These are phyloP conservation scores for Dichetophora obliterata DNA, from an alignment of 2,888 invertebrate genomes.

Conservation along the genomic window DNA sequence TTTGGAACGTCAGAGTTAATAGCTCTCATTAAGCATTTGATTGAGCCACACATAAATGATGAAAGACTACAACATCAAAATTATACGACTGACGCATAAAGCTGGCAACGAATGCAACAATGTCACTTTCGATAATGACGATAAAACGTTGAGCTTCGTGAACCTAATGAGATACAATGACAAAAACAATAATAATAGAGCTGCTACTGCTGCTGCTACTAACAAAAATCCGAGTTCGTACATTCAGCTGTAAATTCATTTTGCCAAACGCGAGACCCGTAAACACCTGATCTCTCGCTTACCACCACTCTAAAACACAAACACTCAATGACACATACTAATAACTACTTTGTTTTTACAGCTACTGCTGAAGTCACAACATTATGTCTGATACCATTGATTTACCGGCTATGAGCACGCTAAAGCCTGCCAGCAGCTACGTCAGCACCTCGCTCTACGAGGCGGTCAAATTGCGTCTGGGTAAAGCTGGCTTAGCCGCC, in stretches of 20 bases:
- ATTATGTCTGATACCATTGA: constrained; percentile 33
- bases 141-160: too few relatives aligned
- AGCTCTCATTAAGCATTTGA: too few relatives aligned
- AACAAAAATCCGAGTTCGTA: not conserved
- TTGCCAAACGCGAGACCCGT: not conserved
- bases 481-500: constrained; percentile 70
- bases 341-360: not conserved
- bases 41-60: too few relatives aligned
- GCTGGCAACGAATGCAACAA: too few relatives aligned
- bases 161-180: too few relatives aligned
- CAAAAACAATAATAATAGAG: not conserved
- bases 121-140: too few relatives aligned
- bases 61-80: too few relatives aligned
- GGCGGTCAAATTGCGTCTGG: constrained; percentile 75
- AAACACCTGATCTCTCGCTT: not conserved
- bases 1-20: too few relatives aligned
- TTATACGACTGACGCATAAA: too few relatives aligned
- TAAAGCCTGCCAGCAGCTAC: constrained; percentile 74
- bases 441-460: constrained; percentile 74
- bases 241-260: not conserved
- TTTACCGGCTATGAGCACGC: constrained; percentile 27
- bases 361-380: not conserved
- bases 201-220: not conserved
- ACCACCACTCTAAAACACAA: not conserved
- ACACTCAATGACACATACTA: not conserved